Evolutionary conservation across 2,113 vertebrate species (phyloP), one percentile per base, ranked within the genome.

Genomic region (Regulus satrapa): DNA sequence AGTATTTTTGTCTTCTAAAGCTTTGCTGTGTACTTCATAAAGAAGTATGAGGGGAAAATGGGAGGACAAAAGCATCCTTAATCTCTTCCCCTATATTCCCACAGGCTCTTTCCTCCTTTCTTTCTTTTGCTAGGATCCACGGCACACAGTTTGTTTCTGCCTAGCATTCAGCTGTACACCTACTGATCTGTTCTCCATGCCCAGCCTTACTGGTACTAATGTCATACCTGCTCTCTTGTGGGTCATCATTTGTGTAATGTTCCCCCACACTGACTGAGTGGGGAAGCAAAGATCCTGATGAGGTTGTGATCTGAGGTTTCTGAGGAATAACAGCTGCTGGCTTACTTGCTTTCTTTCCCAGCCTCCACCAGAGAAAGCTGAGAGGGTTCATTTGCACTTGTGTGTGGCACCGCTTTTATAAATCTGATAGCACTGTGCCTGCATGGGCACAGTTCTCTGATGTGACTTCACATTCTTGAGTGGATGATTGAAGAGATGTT

Each of bases 401-500:
- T 6, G 64, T 82, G 77, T 79, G 74, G 43, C 43, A 54, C 80
- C 0, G 2, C 76, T 83, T 92, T 84, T 94, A 43, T 72, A 43
- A 95, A 83, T 51, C 56, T 43, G 38, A 28, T 79, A 95, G 59
- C 54, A 28, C 36, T 51, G 17, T 54, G 55, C 68, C 48, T 83
- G 64, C 45, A 26, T 40, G 41, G 55, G 61, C 19, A 17, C 49
- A 48, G 34, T 49, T 81, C n/a, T 59, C 54, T 87, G 36, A 82
- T 1, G 0, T 71, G 41, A 54, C 74, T 80, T 89, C n/a, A 73
- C 48, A 28, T 79, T 95, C 85, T 79, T 71, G 51, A 90, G 76
- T 76, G 83, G 55, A 64, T 94, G 95, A 91, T 87, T 23, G 34
- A 96, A 96, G 90, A 89, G 88, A 25, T 55, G 13, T 72, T 91